Evolutionary conservation across 2,113 vertebrate species (phyloP).

Genomic region (Canis aureus): DNA sequence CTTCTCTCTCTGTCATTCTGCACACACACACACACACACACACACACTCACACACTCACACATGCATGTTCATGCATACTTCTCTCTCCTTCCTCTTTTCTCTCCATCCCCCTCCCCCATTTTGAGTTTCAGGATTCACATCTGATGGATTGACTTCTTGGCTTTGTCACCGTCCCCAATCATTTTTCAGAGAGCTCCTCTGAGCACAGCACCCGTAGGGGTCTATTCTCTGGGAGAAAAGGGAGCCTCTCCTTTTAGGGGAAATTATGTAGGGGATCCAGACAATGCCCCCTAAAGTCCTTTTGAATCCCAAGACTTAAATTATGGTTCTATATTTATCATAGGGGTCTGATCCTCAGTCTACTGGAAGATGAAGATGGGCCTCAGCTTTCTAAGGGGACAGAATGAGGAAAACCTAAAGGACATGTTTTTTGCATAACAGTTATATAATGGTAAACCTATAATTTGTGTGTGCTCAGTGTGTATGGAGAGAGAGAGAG

Average conservation of each 20-base stretch:
- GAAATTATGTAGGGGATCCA: neutral
- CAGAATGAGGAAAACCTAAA: neutral
- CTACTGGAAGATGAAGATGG: neutral
- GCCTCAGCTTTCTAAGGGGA: neutral
- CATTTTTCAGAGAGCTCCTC: neutral
- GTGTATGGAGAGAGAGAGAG: neutral
- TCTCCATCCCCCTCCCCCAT: neutral
- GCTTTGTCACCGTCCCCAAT: neutral
- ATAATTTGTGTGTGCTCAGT: neutral
- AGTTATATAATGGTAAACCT: neutral
- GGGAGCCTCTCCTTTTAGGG: neutral
- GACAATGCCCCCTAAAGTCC: neutral
- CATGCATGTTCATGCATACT: fast-evolving
- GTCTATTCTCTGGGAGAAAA: neutral
- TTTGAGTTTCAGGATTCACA: neutral
- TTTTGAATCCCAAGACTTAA: neutral
- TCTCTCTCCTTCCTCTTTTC: neutral
- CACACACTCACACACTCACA: neutral
- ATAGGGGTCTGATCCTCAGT: neutral
- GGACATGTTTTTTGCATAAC: neutral
- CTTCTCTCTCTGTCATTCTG: neutral
- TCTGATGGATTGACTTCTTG: neutral
- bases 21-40: neutral
- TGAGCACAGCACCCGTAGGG: neutral
- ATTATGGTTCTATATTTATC: neutral